These are phyloP conservation scores for Chaenodraco wilsoni DNA, from an alignment of 2,797 vertebrate genomes.

Conservation along the genomic window DNA sequence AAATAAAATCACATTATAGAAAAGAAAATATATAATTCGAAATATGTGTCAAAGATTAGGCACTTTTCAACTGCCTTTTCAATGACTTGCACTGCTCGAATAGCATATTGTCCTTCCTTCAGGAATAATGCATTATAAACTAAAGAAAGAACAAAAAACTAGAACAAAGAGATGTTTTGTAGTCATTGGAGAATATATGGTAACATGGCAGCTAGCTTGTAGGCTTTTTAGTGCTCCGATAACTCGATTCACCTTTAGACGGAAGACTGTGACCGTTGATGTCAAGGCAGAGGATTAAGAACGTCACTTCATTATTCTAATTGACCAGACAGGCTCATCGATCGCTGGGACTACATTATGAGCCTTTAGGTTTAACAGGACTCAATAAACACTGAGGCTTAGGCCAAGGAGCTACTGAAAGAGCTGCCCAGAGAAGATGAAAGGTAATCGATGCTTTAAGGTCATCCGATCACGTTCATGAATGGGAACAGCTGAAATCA, in stretches of 20 bases:
- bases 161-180: neutral
- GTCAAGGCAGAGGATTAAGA: slow-evolving; percentile 45
- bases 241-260: slow-evolving; percentile 10
- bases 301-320: slow-evolving; percentile 48
- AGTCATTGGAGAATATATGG: neutral
- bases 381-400: slow-evolving; percentile 49
- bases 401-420: neutral
- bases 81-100: neutral
- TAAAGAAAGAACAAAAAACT: neutral
- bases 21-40: too few relatives aligned
- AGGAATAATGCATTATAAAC: neutral
- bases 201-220: neutral
- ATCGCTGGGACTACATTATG: slow-evolving; percentile 35
- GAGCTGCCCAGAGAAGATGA: neutral
- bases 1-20: too few relatives aligned
- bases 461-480: neutral
- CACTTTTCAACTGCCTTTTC: neutral
- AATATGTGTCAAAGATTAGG: too few relatives aligned
- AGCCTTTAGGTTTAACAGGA: slow-evolving; percentile 46
- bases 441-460: neutral
- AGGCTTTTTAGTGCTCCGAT: slow-evolving; percentile 9
- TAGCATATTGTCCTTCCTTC: neutral
- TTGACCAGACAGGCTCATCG: slow-evolving; percentile 58
- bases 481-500: slow-evolving; percentile 2
- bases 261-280: slow-evolving; percentile 21